Percentiles rank a stretch among this genome's conserved stretches.
phyloP scores from a whole-genome alignment of 1,140 invertebrate genomes.

The Leptestheria dahalacensis region DNA sequence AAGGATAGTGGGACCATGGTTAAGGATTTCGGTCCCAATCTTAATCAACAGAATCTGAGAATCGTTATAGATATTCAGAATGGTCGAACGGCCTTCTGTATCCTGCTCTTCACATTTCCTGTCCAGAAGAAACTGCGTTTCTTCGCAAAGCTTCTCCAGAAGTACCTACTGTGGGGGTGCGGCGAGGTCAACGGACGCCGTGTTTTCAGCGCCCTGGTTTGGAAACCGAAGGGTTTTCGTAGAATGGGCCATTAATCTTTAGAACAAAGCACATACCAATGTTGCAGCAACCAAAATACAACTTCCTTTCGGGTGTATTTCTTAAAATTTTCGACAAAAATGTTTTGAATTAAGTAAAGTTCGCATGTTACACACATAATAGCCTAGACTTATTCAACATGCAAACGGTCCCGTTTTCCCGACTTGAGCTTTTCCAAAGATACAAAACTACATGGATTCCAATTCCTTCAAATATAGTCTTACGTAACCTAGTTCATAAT shows the following conservation, averaged over 20 bases:
- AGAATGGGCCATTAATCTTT: background rate
- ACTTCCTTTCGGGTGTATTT: too few species aligned
- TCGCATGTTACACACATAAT: too few species aligned
- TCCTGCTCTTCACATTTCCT: background rate
- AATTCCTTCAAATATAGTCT: too few species aligned
- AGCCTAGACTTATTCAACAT: too few species aligned
- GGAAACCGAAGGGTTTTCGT: background rate
- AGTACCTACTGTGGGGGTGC: background rate
- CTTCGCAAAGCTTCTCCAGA: background rate
- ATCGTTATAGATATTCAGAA: background rate
- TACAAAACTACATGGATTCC: too few species aligned
- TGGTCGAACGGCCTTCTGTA: background rate
- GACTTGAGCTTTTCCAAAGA: too few species aligned
- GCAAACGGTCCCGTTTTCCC: too few species aligned
- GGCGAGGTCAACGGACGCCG: background rate
- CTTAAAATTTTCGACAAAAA: too few species aligned
- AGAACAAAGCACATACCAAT: background rate
- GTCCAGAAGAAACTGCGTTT: background rate
- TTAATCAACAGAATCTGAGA: background rate
- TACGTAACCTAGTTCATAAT: too few species aligned
- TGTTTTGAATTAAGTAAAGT: too few species aligned
- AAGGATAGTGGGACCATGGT: background rate
- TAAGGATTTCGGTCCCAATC: background rate
- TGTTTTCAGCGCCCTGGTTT: background rate
- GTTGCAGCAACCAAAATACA: background rate